Conservation (phyloP, 2,113 vertebrate genomes). For the Epinephelus moara region DNA sequence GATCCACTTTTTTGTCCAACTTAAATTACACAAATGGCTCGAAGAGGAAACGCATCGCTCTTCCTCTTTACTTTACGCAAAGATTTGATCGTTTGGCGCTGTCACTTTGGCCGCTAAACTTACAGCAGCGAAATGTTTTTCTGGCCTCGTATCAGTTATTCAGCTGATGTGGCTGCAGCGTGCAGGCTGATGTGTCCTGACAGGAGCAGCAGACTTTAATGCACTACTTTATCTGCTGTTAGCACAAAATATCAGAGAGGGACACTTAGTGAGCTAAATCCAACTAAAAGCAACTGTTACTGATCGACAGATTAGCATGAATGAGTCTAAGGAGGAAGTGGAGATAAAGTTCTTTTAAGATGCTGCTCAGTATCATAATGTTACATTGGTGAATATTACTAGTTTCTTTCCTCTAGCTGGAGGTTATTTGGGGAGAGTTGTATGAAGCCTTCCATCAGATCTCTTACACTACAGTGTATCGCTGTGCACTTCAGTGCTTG, state of each 20-base stretch:
- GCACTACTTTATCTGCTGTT: not conserved
- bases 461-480: conserved; percentile 18
- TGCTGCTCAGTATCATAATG: not conserved
- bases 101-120: not conserved
- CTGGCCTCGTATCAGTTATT: conserved; percentile 34
- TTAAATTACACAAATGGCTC: not conserved
- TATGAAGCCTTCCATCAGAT: conserved; percentile 27
- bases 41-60: not conserved
- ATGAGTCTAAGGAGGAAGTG: not conserved
- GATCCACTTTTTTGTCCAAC: not conserved
- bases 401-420: not conserved
- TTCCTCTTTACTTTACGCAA: not conserved
- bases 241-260: not conserved
- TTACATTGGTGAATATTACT: not conserved
- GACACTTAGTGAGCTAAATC: not conserved
- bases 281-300: not conserved
- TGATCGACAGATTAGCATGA: not conserved
- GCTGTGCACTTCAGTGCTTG: not conserved
- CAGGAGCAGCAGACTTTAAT: not conserved
- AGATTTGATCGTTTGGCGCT: not conserved
- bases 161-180: not conserved
- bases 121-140: not conserved
- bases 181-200: not conserved
- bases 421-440: conserved; percentile 18
- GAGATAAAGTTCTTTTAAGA: no score